phyloP scores from a whole-genome alignment of 2,888 invertebrate genomes.

The Yponomeuta malinellus region DNA sequence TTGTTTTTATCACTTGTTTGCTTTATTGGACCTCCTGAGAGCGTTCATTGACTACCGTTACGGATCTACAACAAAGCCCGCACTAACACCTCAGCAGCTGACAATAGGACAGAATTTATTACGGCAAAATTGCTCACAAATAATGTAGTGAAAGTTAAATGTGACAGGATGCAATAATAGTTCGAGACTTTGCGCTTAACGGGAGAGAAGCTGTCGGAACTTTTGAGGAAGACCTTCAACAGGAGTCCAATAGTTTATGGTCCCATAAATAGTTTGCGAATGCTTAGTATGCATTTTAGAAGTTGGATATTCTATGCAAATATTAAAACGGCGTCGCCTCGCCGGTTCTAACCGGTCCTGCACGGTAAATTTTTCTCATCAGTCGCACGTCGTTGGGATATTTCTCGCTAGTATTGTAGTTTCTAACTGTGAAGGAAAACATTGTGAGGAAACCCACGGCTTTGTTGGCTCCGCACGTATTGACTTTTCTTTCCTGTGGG shows the following conservation, averaged over 20 bases:
- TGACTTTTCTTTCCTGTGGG: too few relatives aligned
- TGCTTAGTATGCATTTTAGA: constrained; percentile 36
- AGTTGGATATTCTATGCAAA: constrained; percentile 19
- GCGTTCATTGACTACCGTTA: constrained; percentile 57
- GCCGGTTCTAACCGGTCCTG: background rate
- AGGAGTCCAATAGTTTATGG: constrained; percentile 54
- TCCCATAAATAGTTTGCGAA: constrained; percentile 56
- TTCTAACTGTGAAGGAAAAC: too few relatives aligned
- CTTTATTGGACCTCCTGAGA: constrained; percentile 51
- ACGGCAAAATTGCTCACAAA: constrained; percentile 45
- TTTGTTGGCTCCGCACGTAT: too few relatives aligned
- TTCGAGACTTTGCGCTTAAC: constrained; percentile 26
- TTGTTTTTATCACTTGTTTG: background rate
- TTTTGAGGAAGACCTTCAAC: constrained; percentile 31
- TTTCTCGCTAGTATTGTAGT: too few relatives aligned
- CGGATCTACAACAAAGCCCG: constrained; percentile 51
- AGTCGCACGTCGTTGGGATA: too few relatives aligned
- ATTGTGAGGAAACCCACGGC: too few relatives aligned
- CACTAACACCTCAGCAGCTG: constrained; percentile 31
- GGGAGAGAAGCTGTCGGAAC: background rate
- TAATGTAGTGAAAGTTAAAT: constrained; percentile 68
- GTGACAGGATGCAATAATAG: constrained; percentile 16
- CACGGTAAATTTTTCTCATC: too few relatives aligned
- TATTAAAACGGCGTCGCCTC: constrained; percentile 17
- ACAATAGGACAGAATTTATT: constrained; percentile 58